These are phyloP conservation scores for Drosophila guanche DNA, from an alignment of 1,140 invertebrate species.

Conservation along the genomic window DNA sequence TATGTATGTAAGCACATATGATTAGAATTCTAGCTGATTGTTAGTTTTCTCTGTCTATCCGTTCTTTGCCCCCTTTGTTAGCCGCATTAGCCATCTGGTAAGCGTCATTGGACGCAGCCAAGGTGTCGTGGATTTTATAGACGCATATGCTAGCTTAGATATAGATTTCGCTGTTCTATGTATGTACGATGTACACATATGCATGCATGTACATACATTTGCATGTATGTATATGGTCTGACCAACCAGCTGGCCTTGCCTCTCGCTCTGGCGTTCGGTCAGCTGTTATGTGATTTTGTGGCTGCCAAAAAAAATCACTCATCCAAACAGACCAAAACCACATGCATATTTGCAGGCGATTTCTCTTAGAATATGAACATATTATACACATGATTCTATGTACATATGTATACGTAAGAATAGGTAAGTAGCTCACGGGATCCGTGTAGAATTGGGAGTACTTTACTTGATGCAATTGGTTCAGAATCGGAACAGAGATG, in stretches of 20 bases:
- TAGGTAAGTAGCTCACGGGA: not conserved
- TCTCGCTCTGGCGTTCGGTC: conserved; percentile 73
- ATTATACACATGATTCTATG: not conserved
- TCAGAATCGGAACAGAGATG: conserved; percentile 5
- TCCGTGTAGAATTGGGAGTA: too few relatives aligned
- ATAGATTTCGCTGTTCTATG: not conserved
- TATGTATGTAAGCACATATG: not conserved
- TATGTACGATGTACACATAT: conserved; percentile 3
- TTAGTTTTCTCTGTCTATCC: not conserved
- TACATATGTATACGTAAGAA: not conserved
- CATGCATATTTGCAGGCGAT: conserved; percentile 13
- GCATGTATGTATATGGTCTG: conserved; percentile 22
- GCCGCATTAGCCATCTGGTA: conserved; percentile 7
- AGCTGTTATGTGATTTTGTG: conserved; percentile 73
- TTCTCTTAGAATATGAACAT: conserved; percentile 7
- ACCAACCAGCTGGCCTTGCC: conserved; percentile 72
- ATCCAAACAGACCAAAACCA: conserved; percentile 20
- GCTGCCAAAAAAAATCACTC: conserved; percentile 57
- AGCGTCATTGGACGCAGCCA: conserved; percentile 65
- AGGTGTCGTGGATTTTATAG: conserved; percentile 29
- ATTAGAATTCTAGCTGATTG: conserved; percentile 19
- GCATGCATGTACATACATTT: conserved; percentile 11
- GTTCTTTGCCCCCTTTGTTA: not conserved
- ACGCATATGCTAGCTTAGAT: conserved; percentile 5
- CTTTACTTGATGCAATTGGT: too few relatives aligned